phyloP scores from a whole-genome alignment of 1,140 invertebrate genomes.

The Armadillidium nasatum region DNA sequence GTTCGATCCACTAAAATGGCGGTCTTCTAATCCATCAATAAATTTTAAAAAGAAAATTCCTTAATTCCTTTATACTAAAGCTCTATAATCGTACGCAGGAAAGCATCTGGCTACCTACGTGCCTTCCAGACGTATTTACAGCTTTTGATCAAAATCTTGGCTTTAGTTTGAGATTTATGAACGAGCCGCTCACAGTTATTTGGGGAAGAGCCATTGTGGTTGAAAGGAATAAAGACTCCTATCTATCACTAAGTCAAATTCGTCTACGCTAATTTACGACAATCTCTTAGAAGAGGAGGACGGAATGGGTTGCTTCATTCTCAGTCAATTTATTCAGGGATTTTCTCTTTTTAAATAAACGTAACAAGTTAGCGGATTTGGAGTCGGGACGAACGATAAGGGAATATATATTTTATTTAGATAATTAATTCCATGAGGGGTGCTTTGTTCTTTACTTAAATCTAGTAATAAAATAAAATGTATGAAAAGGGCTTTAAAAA shows the following conservation, averaged over 20 bases:
- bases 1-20: background rate
- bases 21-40: background rate
- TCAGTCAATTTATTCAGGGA: no score
- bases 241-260: constrained; percentile 11
- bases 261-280: background rate
- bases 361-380: no score
- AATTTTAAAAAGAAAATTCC: background rate
- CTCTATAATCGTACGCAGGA: background rate
- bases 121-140: constrained; percentile 5
- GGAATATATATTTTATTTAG: no score
- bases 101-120: constrained; percentile 1
- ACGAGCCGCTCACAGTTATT: background rate
- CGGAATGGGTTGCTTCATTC: no score
- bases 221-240: background rate
- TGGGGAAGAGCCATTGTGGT: background rate
- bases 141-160: constrained; percentile 12
- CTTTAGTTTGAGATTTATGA: background rate
- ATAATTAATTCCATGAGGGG: no score
- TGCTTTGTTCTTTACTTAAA: no score
- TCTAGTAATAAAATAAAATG: no score
- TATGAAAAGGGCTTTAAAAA: no score
- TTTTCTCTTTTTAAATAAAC: no score
- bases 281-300: no score
- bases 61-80: background rate
- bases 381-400: no score